These are phyloP conservation scores for Nerophis lumbriciformis DNA, from an alignment of 2,113 vertebrate genomes.

Conservation along the genomic window DNA sequence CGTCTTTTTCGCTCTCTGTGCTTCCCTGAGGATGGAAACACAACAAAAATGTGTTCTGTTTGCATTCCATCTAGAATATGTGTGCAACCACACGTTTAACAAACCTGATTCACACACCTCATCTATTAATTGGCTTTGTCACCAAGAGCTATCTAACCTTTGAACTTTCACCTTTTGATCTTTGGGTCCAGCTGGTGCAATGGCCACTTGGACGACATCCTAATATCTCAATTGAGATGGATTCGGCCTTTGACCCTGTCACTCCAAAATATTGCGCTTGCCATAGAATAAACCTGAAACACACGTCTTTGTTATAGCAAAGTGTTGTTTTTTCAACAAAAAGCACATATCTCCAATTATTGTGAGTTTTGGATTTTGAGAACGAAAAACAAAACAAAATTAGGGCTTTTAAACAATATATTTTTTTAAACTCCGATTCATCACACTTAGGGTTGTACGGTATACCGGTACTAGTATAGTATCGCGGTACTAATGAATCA, in stretches of 20 bases:
- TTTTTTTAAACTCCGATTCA: too few species aligned
- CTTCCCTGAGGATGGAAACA: conserved; percentile 9
- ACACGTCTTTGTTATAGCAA: too few species aligned
- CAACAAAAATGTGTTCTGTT: neutral
- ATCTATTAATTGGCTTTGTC: conserved; percentile 43
- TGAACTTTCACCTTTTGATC: conserved; percentile 40
- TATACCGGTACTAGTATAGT: too few species aligned
- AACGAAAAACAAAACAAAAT: too few species aligned
- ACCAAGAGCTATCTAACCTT: conserved; percentile 12
- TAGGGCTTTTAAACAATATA: too few species aligned
- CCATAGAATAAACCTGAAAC: neutral
- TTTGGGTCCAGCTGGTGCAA: conserved; percentile 35
- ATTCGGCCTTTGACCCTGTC: conserved; percentile 27
- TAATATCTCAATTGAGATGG: neutral
- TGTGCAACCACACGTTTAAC: conserved; percentile 13
- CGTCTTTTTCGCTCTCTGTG: conserved; percentile 18
- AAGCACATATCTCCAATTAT: too few species aligned
- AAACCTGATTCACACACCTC: conserved; percentile 33
- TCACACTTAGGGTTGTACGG: too few species aligned
- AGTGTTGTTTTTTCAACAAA: too few species aligned
- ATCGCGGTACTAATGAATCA: too few species aligned
- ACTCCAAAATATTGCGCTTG: conserved; percentile 4
- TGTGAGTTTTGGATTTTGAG: too few species aligned
- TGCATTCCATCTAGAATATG: conserved; percentile 3
- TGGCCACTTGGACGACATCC: conserved; percentile 4